These are phyloP conservation scores for Lasioglossum figueresi DNA, from an alignment of 2,888 invertebrate genomes.

Conservation along the genomic window DNA sequence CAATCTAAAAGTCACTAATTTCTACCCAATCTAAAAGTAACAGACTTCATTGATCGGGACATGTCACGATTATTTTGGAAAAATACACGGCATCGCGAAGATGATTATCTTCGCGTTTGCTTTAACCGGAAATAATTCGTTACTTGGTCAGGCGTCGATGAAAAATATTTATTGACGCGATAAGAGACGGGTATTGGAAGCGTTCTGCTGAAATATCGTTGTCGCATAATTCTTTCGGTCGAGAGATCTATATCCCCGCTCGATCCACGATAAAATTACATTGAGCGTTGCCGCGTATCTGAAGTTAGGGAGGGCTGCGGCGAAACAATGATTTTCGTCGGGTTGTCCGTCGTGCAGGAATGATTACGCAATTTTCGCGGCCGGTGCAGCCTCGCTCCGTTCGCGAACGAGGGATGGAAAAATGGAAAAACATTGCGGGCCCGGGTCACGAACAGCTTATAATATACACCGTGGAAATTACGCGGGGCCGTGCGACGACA, in stretches of 20 bases:
- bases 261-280: conserved; percentile 47
- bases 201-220: conserved; percentile 52
- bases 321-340: conserved; percentile 34
- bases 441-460: conserved; percentile 72
- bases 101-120: conserved; percentile 46
- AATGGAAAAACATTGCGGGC: conserved; percentile 69
- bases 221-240: conserved; percentile 44
- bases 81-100: conserved; percentile 10
- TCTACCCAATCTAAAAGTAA: too few relatives aligned
- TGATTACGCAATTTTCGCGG: conserved; percentile 53
- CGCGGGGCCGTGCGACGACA: conserved; percentile 66
- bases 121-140: conserved; percentile 57
- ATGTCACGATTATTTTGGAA: too few relatives aligned
- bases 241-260: conserved; percentile 9
- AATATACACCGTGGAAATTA: conserved; percentile 72
- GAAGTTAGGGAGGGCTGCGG: not conserved
- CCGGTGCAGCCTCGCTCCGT: conserved; percentile 5
- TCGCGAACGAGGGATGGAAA: conserved; percentile 44
- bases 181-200: conserved; percentile 52
- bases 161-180: conserved; percentile 59
- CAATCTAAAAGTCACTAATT: too few relatives aligned
- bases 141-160: conserved; percentile 30
- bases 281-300: conserved; percentile 22
- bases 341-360: not conserved
- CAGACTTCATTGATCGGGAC: too few relatives aligned